Evolutionary conservation across 2,113 vertebrate species (phyloP), one percentile per base, ranked within the genome.

Genomic region (Hippocampus comes): DNA sequence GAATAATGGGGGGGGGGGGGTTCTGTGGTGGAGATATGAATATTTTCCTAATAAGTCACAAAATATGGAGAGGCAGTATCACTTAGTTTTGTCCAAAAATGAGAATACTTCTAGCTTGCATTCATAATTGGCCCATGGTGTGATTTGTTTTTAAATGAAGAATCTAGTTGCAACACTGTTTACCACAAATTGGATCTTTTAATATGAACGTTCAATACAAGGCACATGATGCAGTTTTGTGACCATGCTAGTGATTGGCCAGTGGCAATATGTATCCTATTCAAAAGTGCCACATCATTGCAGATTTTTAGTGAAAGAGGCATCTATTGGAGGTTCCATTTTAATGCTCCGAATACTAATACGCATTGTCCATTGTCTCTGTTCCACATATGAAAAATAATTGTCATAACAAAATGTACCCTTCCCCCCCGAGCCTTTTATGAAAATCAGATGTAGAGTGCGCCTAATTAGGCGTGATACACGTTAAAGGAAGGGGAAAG

Each of bases 401-500:
- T 90, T 89, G 88, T 91, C 82, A 89, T 88, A 87, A 89, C 84
- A 74, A 82, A 85, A 43, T 34, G 71, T 55, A 70, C 72, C 70
- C 51, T 70, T 34, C 60, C 82, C 83, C 83, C 88, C 73, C 69
- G 23, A 86, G 88, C 88, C 89, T 91, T 92, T 90, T 89, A 92
- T 89, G 90, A 91, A 91, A 91, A 92, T 92, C 90, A 88, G 89
- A 91, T 89, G 82, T 82, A 77, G 88, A 87, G 88, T 90, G 88
- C 69, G 86, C 87, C 92, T 92, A 93, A 93, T 93, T 93, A 93
- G 91, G 84, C 88, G 84, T 92, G 91, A 92, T 93, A 91, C 86
- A 87, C 90, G 78, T 89, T 89, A 89, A 90, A 91, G 90, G 87
- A 91, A 89, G 87, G 83, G 82, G 84, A 92, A 91, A 87, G 84